Evolutionary conservation across 2,113 vertebrate species (phyloP).

Genomic region (Oenanthe melanoleuca): DNA sequence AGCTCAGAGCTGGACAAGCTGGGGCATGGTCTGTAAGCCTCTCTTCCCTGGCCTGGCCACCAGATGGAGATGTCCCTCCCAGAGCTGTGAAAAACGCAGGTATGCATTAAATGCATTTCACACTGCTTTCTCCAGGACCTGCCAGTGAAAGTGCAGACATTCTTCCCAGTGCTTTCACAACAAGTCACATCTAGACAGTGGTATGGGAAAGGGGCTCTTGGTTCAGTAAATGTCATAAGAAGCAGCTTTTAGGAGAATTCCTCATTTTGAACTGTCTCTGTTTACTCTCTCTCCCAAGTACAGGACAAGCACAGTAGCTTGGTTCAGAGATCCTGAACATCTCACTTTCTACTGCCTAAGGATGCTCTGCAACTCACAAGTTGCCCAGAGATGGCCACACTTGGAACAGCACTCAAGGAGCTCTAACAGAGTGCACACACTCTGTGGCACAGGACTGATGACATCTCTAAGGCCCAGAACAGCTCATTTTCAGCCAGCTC

Average conservation of each 20-base stretch:
- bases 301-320: neutral
- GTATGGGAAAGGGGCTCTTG: neutral
- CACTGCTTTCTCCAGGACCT: neutral
- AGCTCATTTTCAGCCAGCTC: neutral
- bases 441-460: neutral
- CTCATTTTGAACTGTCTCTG: rapidly evolving
- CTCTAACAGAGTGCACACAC: neutral
- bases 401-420: rapidly evolving
- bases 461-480: neutral
- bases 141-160: neutral
- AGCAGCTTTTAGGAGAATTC: neutral
- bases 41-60: neutral
- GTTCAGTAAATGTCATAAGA: neutral
- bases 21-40: neutral
- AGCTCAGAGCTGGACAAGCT: neutral
- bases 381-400: neutral
- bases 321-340: neutral
- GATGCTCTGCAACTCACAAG: neutral
- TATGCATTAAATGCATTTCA: neutral
- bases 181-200: neutral
- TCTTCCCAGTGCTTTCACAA: neutral
- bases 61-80: constrained; percentile 3
- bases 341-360: neutral
- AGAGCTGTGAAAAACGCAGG: neutral
- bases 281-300: neutral